phyloP scores from a whole-genome alignment of 2,888 invertebrate genomes.

The Brachypterus glaber region DNA sequence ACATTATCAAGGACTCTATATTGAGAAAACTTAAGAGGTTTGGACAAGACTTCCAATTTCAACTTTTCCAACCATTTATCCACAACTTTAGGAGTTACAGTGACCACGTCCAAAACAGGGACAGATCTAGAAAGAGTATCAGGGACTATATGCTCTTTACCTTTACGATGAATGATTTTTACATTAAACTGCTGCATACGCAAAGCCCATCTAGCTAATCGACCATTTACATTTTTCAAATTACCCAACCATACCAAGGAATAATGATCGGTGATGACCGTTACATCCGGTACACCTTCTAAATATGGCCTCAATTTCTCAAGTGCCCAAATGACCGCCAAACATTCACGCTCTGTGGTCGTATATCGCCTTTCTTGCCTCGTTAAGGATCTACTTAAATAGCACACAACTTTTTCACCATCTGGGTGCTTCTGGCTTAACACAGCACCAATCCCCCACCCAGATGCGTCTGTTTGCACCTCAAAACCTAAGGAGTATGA shows the following conservation, averaged over 20 bases:
- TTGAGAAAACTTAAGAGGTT: no score
- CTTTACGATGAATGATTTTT: constrained; percentile 13
- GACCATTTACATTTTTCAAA: constrained; percentile 11
- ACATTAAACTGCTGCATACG: constrained; percentile 11
- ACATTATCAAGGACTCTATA: no score
- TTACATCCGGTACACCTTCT: constrained; percentile 13
- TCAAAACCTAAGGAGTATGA: no score
- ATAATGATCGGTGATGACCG: constrained; percentile 14
- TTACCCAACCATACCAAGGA: constrained; percentile 11
- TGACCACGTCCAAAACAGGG: no score
- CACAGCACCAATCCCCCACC: constrained; percentile 16
- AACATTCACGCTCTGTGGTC: constrained; percentile 14
- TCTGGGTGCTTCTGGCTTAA: constrained; percentile 7
- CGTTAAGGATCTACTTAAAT: neutral
- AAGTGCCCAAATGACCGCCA: constrained; percentile 12
- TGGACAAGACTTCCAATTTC: no score
- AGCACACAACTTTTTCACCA: constrained; percentile 7
- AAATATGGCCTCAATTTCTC: constrained; percentile 14
- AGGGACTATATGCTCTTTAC: constrained; percentile 6
- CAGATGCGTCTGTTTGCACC: no score
- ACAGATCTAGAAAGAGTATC: constrained; percentile 10
- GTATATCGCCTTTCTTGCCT: constrained; percentile 13
- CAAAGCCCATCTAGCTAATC: constrained; percentile 13
- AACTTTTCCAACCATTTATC: no score
- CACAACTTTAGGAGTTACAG: no score